Conservation (phyloP, 2,797 vertebrate species). For the Botia kubotai region DNA sequence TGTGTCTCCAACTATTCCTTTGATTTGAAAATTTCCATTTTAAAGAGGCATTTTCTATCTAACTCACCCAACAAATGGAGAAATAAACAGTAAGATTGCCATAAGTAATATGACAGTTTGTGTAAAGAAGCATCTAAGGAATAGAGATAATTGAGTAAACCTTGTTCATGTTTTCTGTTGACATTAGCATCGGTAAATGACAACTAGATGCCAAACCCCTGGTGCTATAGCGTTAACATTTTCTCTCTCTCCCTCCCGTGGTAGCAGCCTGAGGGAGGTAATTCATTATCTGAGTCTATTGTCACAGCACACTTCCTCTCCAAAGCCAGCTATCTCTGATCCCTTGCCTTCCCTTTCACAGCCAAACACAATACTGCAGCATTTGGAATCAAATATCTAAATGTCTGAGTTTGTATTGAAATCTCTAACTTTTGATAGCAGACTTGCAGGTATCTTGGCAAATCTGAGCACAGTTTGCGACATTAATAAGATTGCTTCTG, state of each 20-base stretch:
- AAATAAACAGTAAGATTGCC: background rate
- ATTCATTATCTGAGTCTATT: constrained; percentile 52
- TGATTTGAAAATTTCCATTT: background rate
- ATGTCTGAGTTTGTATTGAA: background rate
- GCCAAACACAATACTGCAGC: constrained; percentile 46
- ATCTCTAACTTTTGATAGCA: constrained; percentile 1
- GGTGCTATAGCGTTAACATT: constrained; percentile 18
- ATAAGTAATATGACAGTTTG: background rate
- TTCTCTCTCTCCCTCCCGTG: constrained; percentile 48
- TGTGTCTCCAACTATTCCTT: background rate
- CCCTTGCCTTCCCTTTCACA: constrained; percentile 25
- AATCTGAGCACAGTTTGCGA: constrained; percentile 1
- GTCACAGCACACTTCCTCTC: constrained; percentile 36
- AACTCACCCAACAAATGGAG: background rate
- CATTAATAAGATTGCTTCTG: background rate
- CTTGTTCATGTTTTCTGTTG: constrained; percentile 17
- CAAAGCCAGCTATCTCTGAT: constrained; percentile 29
- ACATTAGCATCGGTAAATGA: constrained; percentile 44
- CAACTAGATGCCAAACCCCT: constrained; percentile 49
- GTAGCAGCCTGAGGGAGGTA: constrained; percentile 67
- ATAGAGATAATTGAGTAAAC: constrained; percentile 17
- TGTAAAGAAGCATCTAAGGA: background rate
- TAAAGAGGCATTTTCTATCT: background rate
- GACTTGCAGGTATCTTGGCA: background rate
- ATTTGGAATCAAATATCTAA: constrained; percentile 42